Conservation (phyloP, 2,113 vertebrate species). For the Beaufortia kweichowensis region DNA sequence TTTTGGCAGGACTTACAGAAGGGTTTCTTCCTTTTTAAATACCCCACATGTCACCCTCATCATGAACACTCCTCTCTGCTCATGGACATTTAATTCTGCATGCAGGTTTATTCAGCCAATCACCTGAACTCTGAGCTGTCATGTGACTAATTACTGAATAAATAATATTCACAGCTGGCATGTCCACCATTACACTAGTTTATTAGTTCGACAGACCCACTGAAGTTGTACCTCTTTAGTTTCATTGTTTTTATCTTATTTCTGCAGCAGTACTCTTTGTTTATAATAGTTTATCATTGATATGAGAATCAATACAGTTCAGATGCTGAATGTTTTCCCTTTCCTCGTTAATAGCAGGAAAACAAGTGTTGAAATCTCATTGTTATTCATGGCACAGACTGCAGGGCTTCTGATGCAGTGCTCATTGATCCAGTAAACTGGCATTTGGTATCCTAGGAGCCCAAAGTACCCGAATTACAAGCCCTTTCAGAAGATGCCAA, state of each 20-base stretch:
- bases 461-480: constrained; percentile 53
- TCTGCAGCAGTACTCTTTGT: neutral
- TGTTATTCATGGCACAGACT: constrained; percentile 31
- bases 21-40: too few species aligned
- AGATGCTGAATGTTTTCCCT: neutral
- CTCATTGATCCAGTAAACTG: constrained; percentile 57
- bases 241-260: neutral
- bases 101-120: too few species aligned
- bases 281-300: too few species aligned
- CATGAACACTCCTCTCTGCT: too few species aligned
- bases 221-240: neutral
- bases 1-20: too few species aligned
- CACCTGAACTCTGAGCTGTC: neutral
- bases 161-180: neutral
- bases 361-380: neutral
- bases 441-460: constrained; percentile 68
- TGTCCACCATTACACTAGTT: neutral
- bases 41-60: too few species aligned
- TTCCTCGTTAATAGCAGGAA: too few species aligned
- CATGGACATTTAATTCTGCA: too few species aligned
- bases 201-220: neutral
- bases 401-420: constrained; percentile 57
- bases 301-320: too few species aligned
- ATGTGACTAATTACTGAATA: neutral
- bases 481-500: constrained; percentile 68